Conservation (phyloP, 2,888 invertebrate genomes). For the Sylvicola cinctus region DNA sequence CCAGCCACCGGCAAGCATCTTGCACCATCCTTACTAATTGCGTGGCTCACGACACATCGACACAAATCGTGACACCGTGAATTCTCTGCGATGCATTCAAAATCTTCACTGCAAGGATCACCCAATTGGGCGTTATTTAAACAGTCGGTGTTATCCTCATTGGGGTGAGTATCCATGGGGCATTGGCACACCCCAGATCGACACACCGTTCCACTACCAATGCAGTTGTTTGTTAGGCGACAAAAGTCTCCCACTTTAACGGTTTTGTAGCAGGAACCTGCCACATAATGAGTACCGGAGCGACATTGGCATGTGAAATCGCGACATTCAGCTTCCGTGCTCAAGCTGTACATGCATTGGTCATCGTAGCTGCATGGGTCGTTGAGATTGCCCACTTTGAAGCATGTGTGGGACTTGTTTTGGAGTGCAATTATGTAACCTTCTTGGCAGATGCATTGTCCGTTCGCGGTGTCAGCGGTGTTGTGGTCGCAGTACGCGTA, state of each 20-base stretch:
- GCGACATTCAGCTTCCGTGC: conserved; percentile 19
- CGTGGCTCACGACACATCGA: conserved; percentile 17
- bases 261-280: conserved; percentile 19
- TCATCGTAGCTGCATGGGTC: conserved; percentile 19
- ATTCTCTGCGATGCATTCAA: conserved; percentile 18
- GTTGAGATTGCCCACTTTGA: conserved; percentile 8
- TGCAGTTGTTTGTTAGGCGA: conserved; percentile 19
- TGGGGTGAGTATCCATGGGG: conserved; percentile 17
- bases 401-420: conserved; percentile 8
- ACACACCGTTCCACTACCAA: conserved; percentile 18
- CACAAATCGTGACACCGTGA: conserved; percentile 18
- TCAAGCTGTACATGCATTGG: conserved; percentile 20
- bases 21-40: conserved; percentile 14
- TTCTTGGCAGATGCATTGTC: conserved; percentile 12
- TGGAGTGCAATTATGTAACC: conserved; percentile 11
- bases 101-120: conserved; percentile 16
- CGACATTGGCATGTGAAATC: conserved; percentile 18
- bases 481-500: conserved; percentile 9
- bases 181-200: conserved; percentile 18
- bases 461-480: conserved; percentile 9
- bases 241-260: conserved; percentile 21
- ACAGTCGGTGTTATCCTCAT: conserved; percentile 15
- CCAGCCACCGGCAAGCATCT: conserved; percentile 15
- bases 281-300: conserved; percentile 17
- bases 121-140: conserved; percentile 15